Evolutionary conservation across 2,888 invertebrate species (phyloP), one percentile per base, ranked within the genome.

Genomic region (Mystacides longicornis): DNA sequence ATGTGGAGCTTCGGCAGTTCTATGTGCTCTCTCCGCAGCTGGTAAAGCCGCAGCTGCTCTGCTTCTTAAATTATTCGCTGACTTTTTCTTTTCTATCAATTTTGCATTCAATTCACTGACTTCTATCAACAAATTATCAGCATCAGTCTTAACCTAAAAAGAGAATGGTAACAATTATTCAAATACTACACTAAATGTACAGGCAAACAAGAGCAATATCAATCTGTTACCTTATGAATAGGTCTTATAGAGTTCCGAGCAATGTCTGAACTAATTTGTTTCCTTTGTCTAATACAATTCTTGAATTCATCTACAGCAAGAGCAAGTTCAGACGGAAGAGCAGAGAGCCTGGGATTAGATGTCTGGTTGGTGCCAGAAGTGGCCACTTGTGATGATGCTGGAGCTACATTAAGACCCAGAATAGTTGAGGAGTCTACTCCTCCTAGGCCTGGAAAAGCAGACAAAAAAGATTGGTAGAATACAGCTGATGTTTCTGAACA

Each of bases 281-380:
- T 93, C 68, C 93, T 92, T 56, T 87, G 86, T 72, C 93, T 93
- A 0, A 93, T 87, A 69, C 88, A 86, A 55, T 82, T 82, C 75
- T 92, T 91, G 66, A 93, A 87, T 2, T 80, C 75, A 56, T 92
- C 89, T 22, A 93, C 87, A 0, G 86, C 84, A 62, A 85, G 83
- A 21, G 81, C 74, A 51, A 93, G 82, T 71, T 89, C 88, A 64
- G 86, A 86, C 1, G 92, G 92, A 55, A 93, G 71, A 47, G 80
- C 74, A 1, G 67, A 70, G 52, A 74, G 72, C 57, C 74, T 75
- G 5, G 55, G 59, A 1, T 52, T 49, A 3, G 58, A 52, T 1
- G 51, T 51, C 18, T 49, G 51, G 11, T 42, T 49, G 2, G 51
- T 45, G 2, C 48, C 42, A 67, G 72, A 64, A 64, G 78, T 60